Percentiles rank a stretch among this genome's conserved stretches.
Conservation (phyloP, 2,797 vertebrate genomes). For the Gephyroberyx darwinii region DNA sequence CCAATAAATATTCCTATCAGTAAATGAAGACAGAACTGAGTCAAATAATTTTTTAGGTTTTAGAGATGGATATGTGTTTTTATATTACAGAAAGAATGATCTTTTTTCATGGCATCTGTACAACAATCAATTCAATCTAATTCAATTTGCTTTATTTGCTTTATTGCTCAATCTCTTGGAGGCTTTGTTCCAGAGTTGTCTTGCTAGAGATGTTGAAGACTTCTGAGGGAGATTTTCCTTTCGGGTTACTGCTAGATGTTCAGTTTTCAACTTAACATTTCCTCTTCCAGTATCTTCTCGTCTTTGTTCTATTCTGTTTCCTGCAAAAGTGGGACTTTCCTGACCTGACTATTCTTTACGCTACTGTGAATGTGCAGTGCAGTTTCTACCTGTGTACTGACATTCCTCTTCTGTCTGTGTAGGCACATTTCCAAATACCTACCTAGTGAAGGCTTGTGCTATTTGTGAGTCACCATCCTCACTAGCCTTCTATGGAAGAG, state of each 20-base stretch:
- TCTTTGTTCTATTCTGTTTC: not conserved
- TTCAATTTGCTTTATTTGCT: too few species aligned
- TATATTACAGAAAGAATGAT: too few species aligned
- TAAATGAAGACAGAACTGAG: too few species aligned
- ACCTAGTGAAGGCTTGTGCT: constrained; percentile 2
- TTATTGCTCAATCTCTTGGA: too few species aligned
- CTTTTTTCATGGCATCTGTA: too few species aligned
- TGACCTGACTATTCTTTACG: too few species aligned
- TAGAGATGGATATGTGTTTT: too few species aligned
- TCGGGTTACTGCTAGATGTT: not conserved
- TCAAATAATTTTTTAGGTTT: too few species aligned
- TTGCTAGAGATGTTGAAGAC: not conserved
- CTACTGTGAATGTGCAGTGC: not conserved
- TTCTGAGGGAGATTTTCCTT: not conserved
- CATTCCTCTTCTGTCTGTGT: not conserved
- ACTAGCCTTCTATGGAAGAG: not conserved
- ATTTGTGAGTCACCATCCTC: not conserved
- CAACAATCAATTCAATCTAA: too few species aligned
- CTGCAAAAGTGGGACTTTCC: constrained; percentile 20
- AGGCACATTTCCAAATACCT: constrained; percentile 34
- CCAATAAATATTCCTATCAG: too few species aligned
- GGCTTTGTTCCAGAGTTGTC: too few species aligned
- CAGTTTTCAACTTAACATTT: not conserved
- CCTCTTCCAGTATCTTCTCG: not conserved
- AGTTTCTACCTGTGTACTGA: constrained; percentile 15